Base-by-base conservation (phyloP, 1,140 invertebrate genomes). In the Aradophagus sp. region DNA sequence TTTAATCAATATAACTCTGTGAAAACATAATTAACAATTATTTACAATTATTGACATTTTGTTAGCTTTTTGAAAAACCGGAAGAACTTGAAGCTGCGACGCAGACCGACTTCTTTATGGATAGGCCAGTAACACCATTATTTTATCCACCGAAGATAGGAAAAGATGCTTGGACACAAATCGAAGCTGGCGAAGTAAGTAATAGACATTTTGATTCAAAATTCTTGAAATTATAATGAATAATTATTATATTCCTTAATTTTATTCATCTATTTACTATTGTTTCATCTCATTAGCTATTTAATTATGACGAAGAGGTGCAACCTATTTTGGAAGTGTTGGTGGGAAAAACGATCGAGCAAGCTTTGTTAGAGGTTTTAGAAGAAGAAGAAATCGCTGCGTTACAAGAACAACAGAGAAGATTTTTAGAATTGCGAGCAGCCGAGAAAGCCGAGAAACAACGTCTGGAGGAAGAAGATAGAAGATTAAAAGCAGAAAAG, bases 261-360 rank as follows among this genome's bases (percentile, higher is more conserved):
- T 3, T 5, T 31, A 31, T 11, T 31, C n/a, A 8, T 31, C 5
- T 10, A 31, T 3, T 31, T 3, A 55, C 41, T 69, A 48, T 38
- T 27, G 19, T 20, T 50, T 42, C 4, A n/a, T 45, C 77, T 23
- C 20, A 8, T 19, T 77, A 91, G 89, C 84, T 95, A n/a, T 95
- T 93, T 83, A 91, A 97, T 84, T 97, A 95, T 84, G 95, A 97
- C 83, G 84, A 90, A 71, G 95, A 97, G 82, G 94, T 96, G 5
- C 91, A 92, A 75, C 94, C 95, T 5, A 92, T 97, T 29, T 86
- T 97, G 41, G 95, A 97, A 82, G 90, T 93, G 10, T 84, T 97
- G 17, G 92, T 97, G 12, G 94, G 94, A 14, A 94, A 95, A 80
- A 95, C 93, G 19, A 87, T 96, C 27, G 93, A 96, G 77, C 93